Percentiles rank a stretch among this genome's conserved stretches.
phyloP scores from a whole-genome alignment of 2,797 vertebrate genomes.

The Coranthus polyacanthus region DNA sequence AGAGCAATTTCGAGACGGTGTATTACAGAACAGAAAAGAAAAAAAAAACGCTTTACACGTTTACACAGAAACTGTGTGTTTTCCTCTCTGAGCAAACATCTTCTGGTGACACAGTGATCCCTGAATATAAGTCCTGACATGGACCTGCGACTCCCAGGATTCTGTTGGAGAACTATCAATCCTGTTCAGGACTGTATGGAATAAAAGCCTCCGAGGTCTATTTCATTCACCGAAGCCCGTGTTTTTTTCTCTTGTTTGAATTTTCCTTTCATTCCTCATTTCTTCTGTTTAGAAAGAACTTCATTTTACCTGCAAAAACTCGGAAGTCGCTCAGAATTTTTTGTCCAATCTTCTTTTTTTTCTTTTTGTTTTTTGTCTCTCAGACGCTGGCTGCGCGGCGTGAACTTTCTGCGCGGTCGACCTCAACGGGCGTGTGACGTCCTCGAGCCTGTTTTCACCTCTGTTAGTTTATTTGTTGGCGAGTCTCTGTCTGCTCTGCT shows the following conservation, averaged over 20 bases:
- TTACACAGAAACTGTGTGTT: neutral
- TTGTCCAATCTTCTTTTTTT: constrained; percentile 14
- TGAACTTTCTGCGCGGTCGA: constrained; percentile 1
- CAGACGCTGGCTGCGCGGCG: no score
- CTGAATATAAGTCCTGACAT: constrained; percentile 1
- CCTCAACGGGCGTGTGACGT: constrained; percentile 12
- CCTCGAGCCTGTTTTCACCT: no score
- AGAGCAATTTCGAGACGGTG: no score
- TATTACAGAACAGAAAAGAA: no score
- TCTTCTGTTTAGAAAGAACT: neutral
- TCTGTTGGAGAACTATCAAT: constrained; percentile 28
- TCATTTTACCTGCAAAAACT: constrained; percentile 15
- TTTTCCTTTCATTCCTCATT: constrained; percentile 1
- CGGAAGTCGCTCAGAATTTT: constrained; percentile 7
- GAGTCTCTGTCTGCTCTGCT: neutral
- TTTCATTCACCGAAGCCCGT: constrained; percentile 1
- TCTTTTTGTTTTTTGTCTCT: no score
- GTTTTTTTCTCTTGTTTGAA: constrained; percentile 17
- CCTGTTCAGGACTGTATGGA: neutral
- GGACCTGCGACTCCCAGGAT: constrained; percentile 13
- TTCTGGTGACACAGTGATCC: constrained; percentile 45
- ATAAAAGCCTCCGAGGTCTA: constrained; percentile 17
- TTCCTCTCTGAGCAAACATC: constrained; percentile 41
- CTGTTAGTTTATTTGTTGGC: constrained; percentile 22
- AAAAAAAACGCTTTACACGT: neutral